Base-by-base conservation (phyloP, 2,797 vertebrate species). In the Malurus splendens region DNA sequence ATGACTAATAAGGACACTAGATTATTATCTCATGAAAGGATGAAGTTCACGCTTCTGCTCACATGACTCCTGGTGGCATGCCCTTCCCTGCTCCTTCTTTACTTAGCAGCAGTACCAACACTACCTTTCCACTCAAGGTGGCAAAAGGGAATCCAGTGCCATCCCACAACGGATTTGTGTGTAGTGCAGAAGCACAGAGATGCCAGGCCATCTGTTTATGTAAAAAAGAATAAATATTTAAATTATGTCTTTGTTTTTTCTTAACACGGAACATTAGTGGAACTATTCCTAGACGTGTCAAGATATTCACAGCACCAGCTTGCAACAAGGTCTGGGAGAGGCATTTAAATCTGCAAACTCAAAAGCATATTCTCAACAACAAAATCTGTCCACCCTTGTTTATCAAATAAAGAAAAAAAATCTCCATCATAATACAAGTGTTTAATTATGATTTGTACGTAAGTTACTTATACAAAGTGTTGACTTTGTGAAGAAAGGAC, bases 221-320 rank as follows among this genome's bases (percentile, higher is more conserved):
- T 75, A 72, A 66, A 50, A 79, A 91, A 74, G 33, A 89, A 82
- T 91, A 92, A 92, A 85, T 86, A 92, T 18, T 92, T 88, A 79
- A 93, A 91, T 86, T 87, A 85, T 41, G 44, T 68, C 89, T 93
- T 87, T 74, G 20, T 38, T 68, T 77, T 71, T 59, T 54, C 65
- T 83, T 86, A 89, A 90, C 32, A 70, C 0, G 62, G 50, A 84
- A 47, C 65, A 70, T 71, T 67, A 96, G 93, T 79, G 86, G 82
- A 95, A 90, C 76, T 90, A 72, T 80, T 94, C 72, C 79, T 93
- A 91, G 83, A 82, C 39, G 47, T 25, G 56, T 90, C 85, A 91
- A 76, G 80, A 78, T 60, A 89, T 75, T 93, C 92, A 94, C 76
- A 94, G 94, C 95, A 97, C 94, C 96, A 95, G 91, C 92, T 95